These are phyloP conservation scores for Cyrtonyx montezumae DNA, from an alignment of 2,113 vertebrate species.

Conservation along the genomic window DNA sequence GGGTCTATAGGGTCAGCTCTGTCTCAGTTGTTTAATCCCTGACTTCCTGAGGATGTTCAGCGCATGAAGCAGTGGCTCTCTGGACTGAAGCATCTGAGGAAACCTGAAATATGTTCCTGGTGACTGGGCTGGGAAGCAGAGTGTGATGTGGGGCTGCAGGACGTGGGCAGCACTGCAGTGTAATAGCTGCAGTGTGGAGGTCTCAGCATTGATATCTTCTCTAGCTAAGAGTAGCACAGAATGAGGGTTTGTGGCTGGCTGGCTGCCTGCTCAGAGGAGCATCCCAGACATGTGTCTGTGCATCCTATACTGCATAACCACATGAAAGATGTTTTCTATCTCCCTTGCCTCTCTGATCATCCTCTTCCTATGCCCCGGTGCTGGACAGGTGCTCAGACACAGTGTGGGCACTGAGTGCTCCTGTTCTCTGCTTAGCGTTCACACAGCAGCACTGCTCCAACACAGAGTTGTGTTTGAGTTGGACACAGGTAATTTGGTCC, in stretches of 20 bases:
- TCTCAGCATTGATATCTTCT: not conserved
- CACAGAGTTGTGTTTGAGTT: not conserved
- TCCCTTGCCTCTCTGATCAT: not conserved
- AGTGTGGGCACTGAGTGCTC: rapidly evolving
- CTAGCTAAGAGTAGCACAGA: not conserved
- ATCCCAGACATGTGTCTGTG: rapidly evolving
- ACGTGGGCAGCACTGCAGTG: not conserved
- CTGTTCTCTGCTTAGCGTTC: not conserved
- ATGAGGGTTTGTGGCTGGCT: not conserved
- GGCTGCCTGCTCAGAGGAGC: not conserved
- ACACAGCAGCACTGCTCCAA: rapidly evolving
- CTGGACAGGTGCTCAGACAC: not conserved
- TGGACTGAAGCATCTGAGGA: not conserved
- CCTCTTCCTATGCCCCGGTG: not conserved
- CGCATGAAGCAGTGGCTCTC: rapidly evolving
- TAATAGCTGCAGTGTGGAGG: not conserved
- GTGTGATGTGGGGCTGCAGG: rapidly evolving
- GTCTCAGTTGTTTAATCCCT: not conserved
- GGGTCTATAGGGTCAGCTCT: not conserved
- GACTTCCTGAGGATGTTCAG: rapidly evolving
- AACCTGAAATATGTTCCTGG: not conserved
- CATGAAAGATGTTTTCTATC: not conserved
- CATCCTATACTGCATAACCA: not conserved
- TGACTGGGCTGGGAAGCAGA: not conserved
- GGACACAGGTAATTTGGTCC: not conserved